Evolutionary conservation across 2,113 vertebrate genomes (phyloP), one percentile per base, ranked within the genome.

Genomic region (Regulus satrapa): DNA sequence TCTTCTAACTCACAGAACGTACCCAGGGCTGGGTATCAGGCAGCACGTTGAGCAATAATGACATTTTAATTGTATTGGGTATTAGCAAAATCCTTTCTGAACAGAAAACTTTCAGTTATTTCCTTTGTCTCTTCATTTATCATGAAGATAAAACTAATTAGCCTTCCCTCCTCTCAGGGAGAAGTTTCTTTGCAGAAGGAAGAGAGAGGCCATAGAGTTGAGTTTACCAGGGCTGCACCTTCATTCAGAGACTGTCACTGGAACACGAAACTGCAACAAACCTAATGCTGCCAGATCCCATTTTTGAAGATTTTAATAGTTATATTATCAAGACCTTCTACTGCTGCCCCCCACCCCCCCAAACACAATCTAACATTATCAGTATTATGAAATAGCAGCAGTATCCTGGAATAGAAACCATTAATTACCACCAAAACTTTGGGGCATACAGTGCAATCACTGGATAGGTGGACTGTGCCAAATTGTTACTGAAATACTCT

Each of bases 41-140:
- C 62, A 80, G 19, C 26, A 25, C 36, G n/a, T 54, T 67, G 62
- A 54, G 62, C 74, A 92, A 58, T 23, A 64, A 72, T 6, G 45
- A 38, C 56, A 67, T 55, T 89, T 95, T 74, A 71, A 66, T 92
- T 91, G 71, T 55, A 67, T 0, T 68, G 40, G 55, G 38, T 89
- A 83, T 87, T 94, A 96, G 45, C 56, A 85, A 91, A 92, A 88
- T 59, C 45, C 29, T 84, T 92, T 85, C 41, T 82, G 45, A 96
- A 93, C 32, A 95, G 51, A n/a, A 82, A 89, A 71, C 20, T 64
- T 84, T 92, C 69, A 82, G 91, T 88, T 84, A 90, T 91, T 94
- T 84, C 24, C 68, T 71, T 78, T 94, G 75, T 83, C 17, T 96
- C 55, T 77, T 72, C 63, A 88, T 88, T 95, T 88, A 88, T 89